A percentile compares a stretch with the other conserved stretches of the same genome.
Evolutionary conservation across 2,113 vertebrate species (phyloP).

Genomic region (Chitala chitala): DNA sequence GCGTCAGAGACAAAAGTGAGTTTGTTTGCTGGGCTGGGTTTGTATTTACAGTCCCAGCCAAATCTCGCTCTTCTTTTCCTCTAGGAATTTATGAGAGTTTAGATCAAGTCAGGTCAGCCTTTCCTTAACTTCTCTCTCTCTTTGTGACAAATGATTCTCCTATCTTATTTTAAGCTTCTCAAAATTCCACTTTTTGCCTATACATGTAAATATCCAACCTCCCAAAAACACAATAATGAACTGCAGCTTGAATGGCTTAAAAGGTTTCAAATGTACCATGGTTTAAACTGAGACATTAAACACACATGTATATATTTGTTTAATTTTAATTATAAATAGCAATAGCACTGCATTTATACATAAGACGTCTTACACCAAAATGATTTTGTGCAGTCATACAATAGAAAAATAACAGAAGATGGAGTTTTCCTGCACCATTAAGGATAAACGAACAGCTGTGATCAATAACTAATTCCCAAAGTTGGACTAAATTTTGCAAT

Average conservation of each 20-base stretch:
- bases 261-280: neutral
- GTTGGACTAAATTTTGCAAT: slow-evolving; percentile 55
- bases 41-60: slow-evolving; percentile 50
- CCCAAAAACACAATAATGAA: neutral
- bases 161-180: neutral
- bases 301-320: slow-evolving; percentile 41
- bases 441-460: slow-evolving; percentile 57
- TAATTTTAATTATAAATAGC: slow-evolving; percentile 91
- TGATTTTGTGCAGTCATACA: slow-evolving; percentile 59
- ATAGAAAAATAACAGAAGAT: slow-evolving; percentile 50
- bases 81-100: neutral
- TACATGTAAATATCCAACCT: neutral
- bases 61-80: slow-evolving; percentile 34
- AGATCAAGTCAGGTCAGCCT: neutral
- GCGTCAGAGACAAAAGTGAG: slow-evolving; percentile 58
- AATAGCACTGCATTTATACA: slow-evolving; percentile 89
- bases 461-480: slow-evolving; percentile 57
- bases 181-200: neutral
- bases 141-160: neutral
- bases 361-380: slow-evolving; percentile 75
- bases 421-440: slow-evolving; percentile 61
- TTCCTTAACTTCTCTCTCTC: slow-evolving; percentile 43
- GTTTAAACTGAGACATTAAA: neutral
- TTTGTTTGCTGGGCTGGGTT: slow-evolving; percentile 46
- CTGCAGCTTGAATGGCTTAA: neutral